Base-by-base conservation (phyloP, 2,888 invertebrate species). In the Acleris sparsana region DNA sequence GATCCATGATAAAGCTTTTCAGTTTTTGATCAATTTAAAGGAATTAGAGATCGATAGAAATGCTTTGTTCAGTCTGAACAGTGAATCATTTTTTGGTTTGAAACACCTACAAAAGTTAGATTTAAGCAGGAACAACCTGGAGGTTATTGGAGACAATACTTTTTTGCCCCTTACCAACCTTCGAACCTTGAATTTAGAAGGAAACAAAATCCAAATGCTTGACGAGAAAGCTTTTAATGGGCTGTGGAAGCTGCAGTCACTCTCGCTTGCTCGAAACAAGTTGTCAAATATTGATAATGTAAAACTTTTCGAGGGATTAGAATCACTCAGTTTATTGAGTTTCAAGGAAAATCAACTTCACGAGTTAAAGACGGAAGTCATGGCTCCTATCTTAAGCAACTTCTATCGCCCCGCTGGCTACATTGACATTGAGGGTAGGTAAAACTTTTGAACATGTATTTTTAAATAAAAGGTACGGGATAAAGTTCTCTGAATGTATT, bases 1-100 rank as follows among this genome's bases (percentile, higher is more conserved):
- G 7, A 93, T 98, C 64, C 98, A 98, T 71, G 97, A 97, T 68
- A 95, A 95, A 75, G 96, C 98, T n/a, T 97, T 97, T 74, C 87
- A 94, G 67, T 94, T 95, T 73, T 87, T 97, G 75, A 86, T 87
- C 0, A 94, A 95, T 74, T 89, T 98, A 59, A 94, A 94, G 65
- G 96, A 96, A 71, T 86, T 98, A 60, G 97, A 97, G 83, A 89
- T 98, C 69, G 96, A 96, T 74, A 93, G 94, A 73, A 97, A 96
- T 83, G 94, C 94, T 74, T 92, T 97, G 48, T 94, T 95, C 71
- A 95, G 95, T 64, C 86, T 97, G 73, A 96, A 96, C 57, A 94
- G 94, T 63, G 96, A 96, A 75, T 95, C 95, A 18, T 97, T 97
- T 81, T 93, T 94, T 46, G 97, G 97, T 0, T 85, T 97, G 73